These are phyloP conservation scores for Colius striatus DNA, from an alignment of 2,113 vertebrate genomes.

Conservation along the genomic window DNA sequence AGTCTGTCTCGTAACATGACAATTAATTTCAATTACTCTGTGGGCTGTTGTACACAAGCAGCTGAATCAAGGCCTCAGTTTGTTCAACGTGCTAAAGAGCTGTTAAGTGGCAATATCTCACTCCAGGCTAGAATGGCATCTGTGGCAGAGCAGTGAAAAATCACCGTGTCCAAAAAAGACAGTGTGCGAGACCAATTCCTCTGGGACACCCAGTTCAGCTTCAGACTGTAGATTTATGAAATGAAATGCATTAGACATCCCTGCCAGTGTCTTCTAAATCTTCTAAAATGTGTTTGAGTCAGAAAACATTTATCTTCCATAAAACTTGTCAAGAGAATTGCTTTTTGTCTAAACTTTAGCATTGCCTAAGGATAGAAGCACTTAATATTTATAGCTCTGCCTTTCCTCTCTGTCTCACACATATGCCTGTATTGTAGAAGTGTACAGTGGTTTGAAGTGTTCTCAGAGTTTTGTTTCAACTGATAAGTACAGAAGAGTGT, in stretches of 20 bases:
- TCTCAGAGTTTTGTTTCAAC: neutral
- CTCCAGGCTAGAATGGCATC: neutral
- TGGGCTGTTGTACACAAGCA: neutral
- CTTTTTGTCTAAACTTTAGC: conserved; percentile 1
- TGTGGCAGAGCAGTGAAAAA: neutral
- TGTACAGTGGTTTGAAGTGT: neutral
- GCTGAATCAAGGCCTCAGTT: neutral
- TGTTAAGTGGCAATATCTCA: conserved; percentile 29
- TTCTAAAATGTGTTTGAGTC: neutral
- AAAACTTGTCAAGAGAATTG: conserved; percentile 27
- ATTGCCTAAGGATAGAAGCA: neutral
- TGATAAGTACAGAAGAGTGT: neutral
- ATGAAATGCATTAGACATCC: conserved; percentile 18
- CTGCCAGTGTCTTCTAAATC: neutral
- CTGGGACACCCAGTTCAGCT: conserved; percentile 18
- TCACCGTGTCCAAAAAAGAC: neutral
- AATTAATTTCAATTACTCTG: neutral
- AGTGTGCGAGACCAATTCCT: neutral
- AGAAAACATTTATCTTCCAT: conserved; percentile 17
- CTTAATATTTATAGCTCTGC: neutral
- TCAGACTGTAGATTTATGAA: conserved; percentile 33
- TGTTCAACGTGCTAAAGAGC: neutral
- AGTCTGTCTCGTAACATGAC: neutral
- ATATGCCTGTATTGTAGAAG: neutral
- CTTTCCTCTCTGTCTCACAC: neutral